Evolutionary conservation across 2,888 invertebrate species (phyloP), one percentile per base, ranked within the genome.

Genomic region (Drosophila paranaensis): DNA sequence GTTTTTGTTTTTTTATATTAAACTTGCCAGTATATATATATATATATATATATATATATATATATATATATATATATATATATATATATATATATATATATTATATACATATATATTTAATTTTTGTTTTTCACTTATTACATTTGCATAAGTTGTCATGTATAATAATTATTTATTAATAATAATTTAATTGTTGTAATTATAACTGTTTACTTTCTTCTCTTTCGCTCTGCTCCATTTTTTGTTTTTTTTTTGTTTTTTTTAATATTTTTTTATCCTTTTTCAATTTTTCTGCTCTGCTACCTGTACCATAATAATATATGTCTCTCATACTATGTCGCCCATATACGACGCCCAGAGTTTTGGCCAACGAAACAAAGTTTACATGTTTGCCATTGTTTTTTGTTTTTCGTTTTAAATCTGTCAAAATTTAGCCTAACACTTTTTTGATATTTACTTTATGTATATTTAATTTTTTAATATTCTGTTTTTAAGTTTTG

Each of bases 111-210:
- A 33, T 43, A 43, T 55, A 46, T 77, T 78, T 73, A 30, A n/a
- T 75, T 66, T 64, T 68, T 64, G 61, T 71, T 45, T 68, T 68
- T 77, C 62, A 75, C 75, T 77, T 74, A 74, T 66, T 74, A 71
- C 69, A 65, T 81, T 81, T 77, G 76, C 87, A 82, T 85, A 82
- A 74, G 73, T 81, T 89, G 66, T 79, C 79, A 69, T 89, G 77
- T 90, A 82, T 86, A 89, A 88, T 89, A 83, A 84, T 81, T 85
- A 77, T 85, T 84, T 81, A 77, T 90, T 85, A 88, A 79, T 89
- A 85, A 82, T 88, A 90, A 87, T 76, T 82, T 85, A 85, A 85
- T 89, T 84, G 79, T 84, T 89, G 78, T 89, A 80, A 85, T 85
- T 89, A 80, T 89, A 85, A 89, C 86, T 88, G 64, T 89, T 85